Conservation (phyloP, 1,140 invertebrate species). For the Drosophila elegans region DNA sequence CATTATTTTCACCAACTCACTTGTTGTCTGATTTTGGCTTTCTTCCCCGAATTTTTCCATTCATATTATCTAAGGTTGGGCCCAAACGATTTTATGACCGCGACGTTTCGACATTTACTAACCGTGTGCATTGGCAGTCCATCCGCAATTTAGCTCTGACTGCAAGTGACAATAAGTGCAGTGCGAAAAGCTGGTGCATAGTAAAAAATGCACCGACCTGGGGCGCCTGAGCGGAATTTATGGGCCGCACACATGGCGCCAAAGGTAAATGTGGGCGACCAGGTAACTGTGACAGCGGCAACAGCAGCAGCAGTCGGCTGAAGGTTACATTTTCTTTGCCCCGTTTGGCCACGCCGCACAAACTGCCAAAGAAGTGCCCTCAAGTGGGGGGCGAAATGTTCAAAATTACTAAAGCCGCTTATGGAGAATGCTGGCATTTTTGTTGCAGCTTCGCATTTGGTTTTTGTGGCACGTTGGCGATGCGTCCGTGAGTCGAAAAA, state of each 20-base stretch:
- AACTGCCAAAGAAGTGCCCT: slow-evolving; percentile 35
- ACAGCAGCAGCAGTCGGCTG: slow-evolving; percentile 30
- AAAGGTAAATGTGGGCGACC: slow-evolving; percentile 60
- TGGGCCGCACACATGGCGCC: slow-evolving; percentile 67
- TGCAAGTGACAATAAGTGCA: slow-evolving; percentile 51
- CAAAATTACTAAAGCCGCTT: slow-evolving; percentile 81
- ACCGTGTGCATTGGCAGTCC: slow-evolving; percentile 36
- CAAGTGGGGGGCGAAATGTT: slow-evolving; percentile 42
- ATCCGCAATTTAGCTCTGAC: slow-evolving; percentile 27
- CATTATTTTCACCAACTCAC: slow-evolving; percentile 10
- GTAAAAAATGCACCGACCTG: slow-evolving; percentile 38
- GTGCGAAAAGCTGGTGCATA: slow-evolving; percentile 27
- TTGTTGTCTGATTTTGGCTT: slow-evolving; percentile 16
- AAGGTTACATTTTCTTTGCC: slow-evolving; percentile 61
- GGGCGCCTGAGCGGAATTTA: slow-evolving; percentile 58
- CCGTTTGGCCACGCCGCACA: slow-evolving; percentile 25
- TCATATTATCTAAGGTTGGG: slow-evolving; percentile 2
- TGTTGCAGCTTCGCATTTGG: slow-evolving; percentile 28
- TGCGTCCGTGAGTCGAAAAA: slow-evolving; percentile 37
- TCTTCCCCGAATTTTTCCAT: slow-evolving; percentile 23
- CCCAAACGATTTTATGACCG: slow-evolving; percentile 52
- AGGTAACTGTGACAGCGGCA: slow-evolving; percentile 70
- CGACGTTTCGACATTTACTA: slow-evolving; percentile 74
- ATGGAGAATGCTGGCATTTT: slow-evolving; percentile 44
- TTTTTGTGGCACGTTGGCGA: slow-evolving; percentile 32